Percentiles rank a stretch among this genome's conserved stretches.
These are phyloP conservation scores for Muricea muricata DNA, from an alignment of 92 coral and sea anemone genomes.

Conservation along the genomic window DNA sequence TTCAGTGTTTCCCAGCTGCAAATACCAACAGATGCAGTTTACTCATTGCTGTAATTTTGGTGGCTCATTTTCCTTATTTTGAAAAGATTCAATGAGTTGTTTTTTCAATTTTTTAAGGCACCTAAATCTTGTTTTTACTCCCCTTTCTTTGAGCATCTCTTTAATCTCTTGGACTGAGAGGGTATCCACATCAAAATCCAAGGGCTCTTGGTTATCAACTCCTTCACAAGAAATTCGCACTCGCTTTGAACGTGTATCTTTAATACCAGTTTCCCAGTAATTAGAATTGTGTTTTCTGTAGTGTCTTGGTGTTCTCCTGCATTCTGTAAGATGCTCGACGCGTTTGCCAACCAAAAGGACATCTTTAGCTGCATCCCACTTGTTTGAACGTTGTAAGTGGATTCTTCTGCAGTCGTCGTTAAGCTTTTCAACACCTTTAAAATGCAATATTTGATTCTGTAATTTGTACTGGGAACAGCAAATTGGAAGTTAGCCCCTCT, in stretches of 20 bases:
- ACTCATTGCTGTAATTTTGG: not conserved
- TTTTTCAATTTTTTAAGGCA: not conserved
- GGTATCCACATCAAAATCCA: not conserved
- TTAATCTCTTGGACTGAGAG: not conserved
- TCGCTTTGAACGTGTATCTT: conserved; percentile 26
- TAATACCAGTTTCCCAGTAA: conserved; percentile 23
- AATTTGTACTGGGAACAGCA: not conserved
- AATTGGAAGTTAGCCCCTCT: not conserved
- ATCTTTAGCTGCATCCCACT: conserved; percentile 44
- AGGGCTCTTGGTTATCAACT: not conserved
- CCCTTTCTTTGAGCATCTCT: not conserved
- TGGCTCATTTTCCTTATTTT: not conserved
- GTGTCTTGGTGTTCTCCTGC: not conserved
- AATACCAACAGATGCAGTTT: no score
- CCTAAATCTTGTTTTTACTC: not conserved
- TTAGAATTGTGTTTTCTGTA: not conserved
- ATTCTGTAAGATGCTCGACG: conserved; percentile 17
- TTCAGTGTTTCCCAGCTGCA: not conserved
- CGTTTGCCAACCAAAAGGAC: conserved; percentile 36
- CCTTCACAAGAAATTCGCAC: conserved; percentile 11
- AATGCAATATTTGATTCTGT: not conserved
- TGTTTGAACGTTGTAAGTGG: conserved; percentile 35
- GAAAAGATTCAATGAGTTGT: not conserved
- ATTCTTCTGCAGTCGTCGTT: conserved; percentile 46
- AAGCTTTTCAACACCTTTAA: conserved; percentile 45